Conservation (phyloP, 2,797 vertebrate genomes). For the Diceros bicornis region DNA sequence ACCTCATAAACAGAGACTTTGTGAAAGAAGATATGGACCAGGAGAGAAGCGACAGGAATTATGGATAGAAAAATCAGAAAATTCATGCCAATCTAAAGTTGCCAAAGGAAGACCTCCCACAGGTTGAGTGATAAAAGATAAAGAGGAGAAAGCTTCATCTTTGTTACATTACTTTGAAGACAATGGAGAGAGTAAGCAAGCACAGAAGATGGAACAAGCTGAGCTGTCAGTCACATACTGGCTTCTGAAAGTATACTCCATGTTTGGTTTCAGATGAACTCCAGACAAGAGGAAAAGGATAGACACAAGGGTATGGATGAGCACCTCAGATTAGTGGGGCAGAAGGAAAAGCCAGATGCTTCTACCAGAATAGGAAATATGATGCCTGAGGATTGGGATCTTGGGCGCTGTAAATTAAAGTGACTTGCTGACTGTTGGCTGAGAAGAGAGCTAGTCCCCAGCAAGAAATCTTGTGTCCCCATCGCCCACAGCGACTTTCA, state of each 20-base stretch:
- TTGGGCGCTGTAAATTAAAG: not conserved
- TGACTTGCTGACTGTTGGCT: not conserved
- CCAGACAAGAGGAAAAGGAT: not conserved
- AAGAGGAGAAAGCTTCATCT: not conserved
- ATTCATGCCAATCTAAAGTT: not conserved
- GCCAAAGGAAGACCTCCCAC: conserved; percentile 27
- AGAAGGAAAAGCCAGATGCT: not conserved
- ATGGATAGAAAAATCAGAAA: not conserved
- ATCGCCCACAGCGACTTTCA: not conserved
- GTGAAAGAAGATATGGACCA: not conserved
- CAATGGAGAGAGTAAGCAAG: conserved; percentile 34
- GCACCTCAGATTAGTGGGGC: not conserved
- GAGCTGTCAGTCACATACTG: not conserved
- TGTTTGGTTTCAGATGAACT: not conserved
- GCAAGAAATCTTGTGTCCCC: conserved; percentile 9
- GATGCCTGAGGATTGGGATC: not conserved
- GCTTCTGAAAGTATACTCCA: conserved; percentile 34
- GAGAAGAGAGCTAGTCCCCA: not conserved
- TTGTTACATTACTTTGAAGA: conserved; percentile 36
- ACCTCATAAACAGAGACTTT: not conserved
- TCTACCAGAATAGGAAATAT: not conserved
- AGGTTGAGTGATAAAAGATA: conserved; percentile 34
- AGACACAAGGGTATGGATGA: not conserved
- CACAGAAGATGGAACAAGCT: not conserved
- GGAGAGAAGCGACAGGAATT: not conserved